Evolutionary conservation across 2,888 invertebrate species (phyloP).

Genomic region (Nowickia ferox): DNA sequence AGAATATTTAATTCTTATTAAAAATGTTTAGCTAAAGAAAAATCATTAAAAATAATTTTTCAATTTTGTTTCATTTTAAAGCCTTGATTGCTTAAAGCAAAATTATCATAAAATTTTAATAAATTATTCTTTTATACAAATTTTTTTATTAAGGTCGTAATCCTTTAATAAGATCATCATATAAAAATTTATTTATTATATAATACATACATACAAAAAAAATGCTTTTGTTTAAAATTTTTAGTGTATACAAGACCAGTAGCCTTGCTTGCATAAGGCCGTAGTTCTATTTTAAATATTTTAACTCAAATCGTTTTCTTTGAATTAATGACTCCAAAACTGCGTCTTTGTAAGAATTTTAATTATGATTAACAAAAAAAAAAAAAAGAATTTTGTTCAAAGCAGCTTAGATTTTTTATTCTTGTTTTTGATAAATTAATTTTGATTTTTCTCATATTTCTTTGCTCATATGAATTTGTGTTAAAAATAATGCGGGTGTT

Average conservation of each 20-base stretch:
- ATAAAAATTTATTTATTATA: background rate
- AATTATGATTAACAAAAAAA: too few relatives aligned
- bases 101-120: slow-evolving; percentile 48
- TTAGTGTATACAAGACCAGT: slow-evolving; percentile 47
- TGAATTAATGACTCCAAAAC: background rate
- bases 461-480: background rate
- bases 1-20: slow-evolving; percentile 20
- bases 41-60: background rate
- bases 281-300: background rate
- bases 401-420: slow-evolving; percentile 21
- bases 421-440: slow-evolving; percentile 51
- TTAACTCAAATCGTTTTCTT: background rate
- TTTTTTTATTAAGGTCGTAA: background rate
- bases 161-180: slow-evolving; percentile 48
- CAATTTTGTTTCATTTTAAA: background rate
- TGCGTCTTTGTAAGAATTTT: background rate
- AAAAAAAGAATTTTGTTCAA: background rate
- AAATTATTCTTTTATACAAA: slow-evolving; percentile 19
- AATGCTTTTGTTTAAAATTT: background rate
- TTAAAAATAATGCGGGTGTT: slow-evolving; percentile 37
- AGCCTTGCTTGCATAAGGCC: background rate
- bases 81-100: background rate
- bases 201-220: background rate
- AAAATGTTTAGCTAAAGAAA: background rate
- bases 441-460: slow-evolving; percentile 16